Evolutionary conservation across 2,797 vertebrate genomes (phyloP).

Genomic region (Echiichthys vipera): DNA sequence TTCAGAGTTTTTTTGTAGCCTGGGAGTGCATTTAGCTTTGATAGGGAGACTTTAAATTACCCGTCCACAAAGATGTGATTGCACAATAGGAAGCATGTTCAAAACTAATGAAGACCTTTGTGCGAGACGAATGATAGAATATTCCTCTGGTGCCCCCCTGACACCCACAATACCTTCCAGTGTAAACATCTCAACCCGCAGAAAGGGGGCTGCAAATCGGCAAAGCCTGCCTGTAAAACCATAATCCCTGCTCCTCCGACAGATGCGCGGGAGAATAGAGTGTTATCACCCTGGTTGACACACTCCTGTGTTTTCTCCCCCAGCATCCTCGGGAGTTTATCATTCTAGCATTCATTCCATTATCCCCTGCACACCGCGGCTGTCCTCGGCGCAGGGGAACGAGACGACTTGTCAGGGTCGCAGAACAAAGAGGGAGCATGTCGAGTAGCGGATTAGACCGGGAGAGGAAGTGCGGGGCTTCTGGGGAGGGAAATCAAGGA

Average conservation of each 20-base stretch:
- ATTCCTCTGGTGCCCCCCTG: conserved; percentile 49
- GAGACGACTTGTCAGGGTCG: conserved; percentile 78
- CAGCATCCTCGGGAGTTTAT: conserved; percentile 77
- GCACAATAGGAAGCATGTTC: conserved; percentile 40
- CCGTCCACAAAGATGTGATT: conserved; percentile 52
- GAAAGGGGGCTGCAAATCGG: conserved; percentile 64
- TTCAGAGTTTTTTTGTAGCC: conserved; percentile 19
- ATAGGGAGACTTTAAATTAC: conserved; percentile 60
- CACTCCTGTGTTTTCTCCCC: conserved; percentile 77
- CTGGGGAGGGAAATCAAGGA: conserved; percentile 42
- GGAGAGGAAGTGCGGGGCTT: conserved; percentile 56
- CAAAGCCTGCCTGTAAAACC: conserved; percentile 72
- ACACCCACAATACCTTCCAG: conserved; percentile 58
- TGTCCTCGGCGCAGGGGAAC: conserved; percentile 71
- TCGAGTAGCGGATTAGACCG: conserved; percentile 74
- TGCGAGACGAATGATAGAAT: conserved; percentile 62
- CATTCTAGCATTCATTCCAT: conserved; percentile 78
- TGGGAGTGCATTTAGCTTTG: conserved; percentile 24
- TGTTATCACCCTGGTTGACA: conserved; percentile 79
- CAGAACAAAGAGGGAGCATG: conserved; percentile 80
- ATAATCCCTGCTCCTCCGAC: conserved; percentile 74
- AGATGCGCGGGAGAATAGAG: conserved; percentile 67
- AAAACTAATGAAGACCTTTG: conserved; percentile 73
- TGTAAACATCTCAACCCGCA: conserved; percentile 65
- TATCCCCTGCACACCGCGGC: conserved; percentile 74